phyloP scores from a whole-genome alignment of 2,888 invertebrate species.

The Aphodius sticticus region DNA sequence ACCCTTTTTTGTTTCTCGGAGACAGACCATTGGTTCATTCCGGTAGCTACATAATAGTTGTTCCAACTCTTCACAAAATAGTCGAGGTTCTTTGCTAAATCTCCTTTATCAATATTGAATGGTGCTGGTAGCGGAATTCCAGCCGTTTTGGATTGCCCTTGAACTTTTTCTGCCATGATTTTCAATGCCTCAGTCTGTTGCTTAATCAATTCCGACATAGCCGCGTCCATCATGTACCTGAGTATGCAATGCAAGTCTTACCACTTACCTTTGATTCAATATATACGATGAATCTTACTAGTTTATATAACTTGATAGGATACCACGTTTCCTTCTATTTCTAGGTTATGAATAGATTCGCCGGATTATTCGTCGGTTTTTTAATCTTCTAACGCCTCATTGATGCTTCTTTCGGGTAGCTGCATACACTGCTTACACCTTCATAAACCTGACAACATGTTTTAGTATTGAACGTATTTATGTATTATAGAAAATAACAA shows the following conservation, averaged over 20 bases:
- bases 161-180: constrained; percentile 6
- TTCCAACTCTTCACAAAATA: not conserved
- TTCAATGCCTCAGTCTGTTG: not conserved
- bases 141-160: constrained; percentile 5
- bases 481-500: no score
- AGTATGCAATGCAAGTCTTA: constrained; percentile 7
- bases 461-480: no score
- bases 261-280: not conserved
- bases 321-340: no score
- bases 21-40: no score
- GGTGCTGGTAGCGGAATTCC: not conserved
- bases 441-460: no score
- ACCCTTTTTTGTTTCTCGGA: constrained; percentile 11
- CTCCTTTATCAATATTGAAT: not conserved
- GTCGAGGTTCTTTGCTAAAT: not conserved
- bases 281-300: not conserved
- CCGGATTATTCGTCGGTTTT: no score
- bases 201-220: not conserved
- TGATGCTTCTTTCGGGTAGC: no score
- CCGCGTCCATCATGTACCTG: not conserved
- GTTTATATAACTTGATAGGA: no score
- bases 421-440: no score
- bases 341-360: no score
- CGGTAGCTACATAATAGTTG: no score
- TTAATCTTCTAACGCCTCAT: no score